A percentile compares a stretch with the other conserved stretches of the same genome.
Conservation (phyloP, 2,888 invertebrate genomes). For the Litoditis marina region DNA sequence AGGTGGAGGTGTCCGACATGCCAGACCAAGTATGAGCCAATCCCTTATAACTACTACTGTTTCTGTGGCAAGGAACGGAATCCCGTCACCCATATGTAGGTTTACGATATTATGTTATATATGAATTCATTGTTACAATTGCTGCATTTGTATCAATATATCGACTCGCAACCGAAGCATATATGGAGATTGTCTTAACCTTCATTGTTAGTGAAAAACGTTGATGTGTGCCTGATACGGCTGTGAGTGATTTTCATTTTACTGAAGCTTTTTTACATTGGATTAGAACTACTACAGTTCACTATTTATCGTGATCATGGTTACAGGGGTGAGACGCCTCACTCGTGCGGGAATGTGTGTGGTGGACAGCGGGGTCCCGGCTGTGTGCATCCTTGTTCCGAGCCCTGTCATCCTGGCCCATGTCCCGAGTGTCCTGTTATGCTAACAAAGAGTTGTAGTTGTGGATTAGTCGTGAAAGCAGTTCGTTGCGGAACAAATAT, state of each 20-base stretch:
- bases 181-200: no score
- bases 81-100: slow-evolving; percentile 68
- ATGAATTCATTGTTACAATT: no score
- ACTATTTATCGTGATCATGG: not conserved
- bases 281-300: not conserved
- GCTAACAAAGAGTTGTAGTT: slow-evolving; percentile 59
- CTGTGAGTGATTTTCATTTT: no score
- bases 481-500: slow-evolving; percentile 42
- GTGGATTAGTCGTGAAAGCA: slow-evolving; percentile 53
- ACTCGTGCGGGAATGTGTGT: slow-evolving; percentile 86
- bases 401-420: slow-evolving; percentile 86
- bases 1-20: slow-evolving; percentile 93
- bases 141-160: no score
- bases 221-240: no score
- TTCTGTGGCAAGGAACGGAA: slow-evolving; percentile 80
- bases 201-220: no score
- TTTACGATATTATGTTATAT: not conserved
- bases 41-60: slow-evolving; percentile 81
- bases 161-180: no score
- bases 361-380: slow-evolving; percentile 68
- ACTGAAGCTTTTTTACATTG: no score
- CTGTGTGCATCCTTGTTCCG: slow-evolving; percentile 51
- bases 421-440: slow-evolving; percentile 78
- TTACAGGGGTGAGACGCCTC: slow-evolving; percentile 75
- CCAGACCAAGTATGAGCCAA: slow-evolving; percentile 72